phyloP scores from a whole-genome alignment of 2,888 invertebrate species.

The Megamerina dolium region DNA sequence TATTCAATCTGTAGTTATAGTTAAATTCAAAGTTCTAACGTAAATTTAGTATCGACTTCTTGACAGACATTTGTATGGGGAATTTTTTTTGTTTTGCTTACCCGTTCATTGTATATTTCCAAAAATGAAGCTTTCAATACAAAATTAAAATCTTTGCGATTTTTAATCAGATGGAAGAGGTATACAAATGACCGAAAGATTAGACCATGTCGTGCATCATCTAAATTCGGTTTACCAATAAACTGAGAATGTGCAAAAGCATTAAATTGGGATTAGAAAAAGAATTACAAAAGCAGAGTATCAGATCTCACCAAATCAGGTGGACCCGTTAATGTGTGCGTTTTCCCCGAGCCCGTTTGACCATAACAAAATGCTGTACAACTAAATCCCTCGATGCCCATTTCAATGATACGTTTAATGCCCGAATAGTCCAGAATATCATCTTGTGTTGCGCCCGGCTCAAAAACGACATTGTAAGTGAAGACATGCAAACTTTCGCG shows the following conservation, averaged over 20 bases:
- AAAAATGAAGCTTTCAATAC: slow-evolving; percentile 87
- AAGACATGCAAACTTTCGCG: slow-evolving; percentile 71
- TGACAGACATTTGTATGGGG: too few species aligned
- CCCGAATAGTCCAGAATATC: slow-evolving; percentile 88
- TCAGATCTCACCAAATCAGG: slow-evolving; percentile 65
- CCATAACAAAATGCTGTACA: slow-evolving; percentile 95
- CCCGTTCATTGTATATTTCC: slow-evolving; percentile 97
- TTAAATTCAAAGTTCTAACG: too few species aligned
- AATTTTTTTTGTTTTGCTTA: too few species aligned
- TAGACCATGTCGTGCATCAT: slow-evolving; percentile 74
- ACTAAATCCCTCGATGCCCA: slow-evolving; percentile 91
- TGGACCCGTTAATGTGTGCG: slow-evolving; percentile 90
- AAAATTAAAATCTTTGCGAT: slow-evolving; percentile 71
- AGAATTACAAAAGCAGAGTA: too few species aligned
- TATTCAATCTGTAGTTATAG: too few species aligned
- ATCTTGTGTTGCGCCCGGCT: slow-evolving; percentile 74
- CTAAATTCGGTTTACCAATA: slow-evolving; percentile 58
- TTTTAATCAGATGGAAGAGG: slow-evolving; percentile 75
- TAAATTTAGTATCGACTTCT: too few species aligned
- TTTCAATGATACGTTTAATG: slow-evolving; percentile 82
- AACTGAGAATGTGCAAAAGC: slow-evolving; percentile 52
- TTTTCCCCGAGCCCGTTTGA: slow-evolving; percentile 94
- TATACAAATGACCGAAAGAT: slow-evolving; percentile 87
- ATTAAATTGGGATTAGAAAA: too few species aligned
- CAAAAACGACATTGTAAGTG: slow-evolving; percentile 89